Percentiles rank a stretch among this genome's conserved stretches.
These are phyloP conservation scores for Macropus fuliginosus DNA, from an alignment of 2,797 vertebrate genomes.

Conservation along the genomic window DNA sequence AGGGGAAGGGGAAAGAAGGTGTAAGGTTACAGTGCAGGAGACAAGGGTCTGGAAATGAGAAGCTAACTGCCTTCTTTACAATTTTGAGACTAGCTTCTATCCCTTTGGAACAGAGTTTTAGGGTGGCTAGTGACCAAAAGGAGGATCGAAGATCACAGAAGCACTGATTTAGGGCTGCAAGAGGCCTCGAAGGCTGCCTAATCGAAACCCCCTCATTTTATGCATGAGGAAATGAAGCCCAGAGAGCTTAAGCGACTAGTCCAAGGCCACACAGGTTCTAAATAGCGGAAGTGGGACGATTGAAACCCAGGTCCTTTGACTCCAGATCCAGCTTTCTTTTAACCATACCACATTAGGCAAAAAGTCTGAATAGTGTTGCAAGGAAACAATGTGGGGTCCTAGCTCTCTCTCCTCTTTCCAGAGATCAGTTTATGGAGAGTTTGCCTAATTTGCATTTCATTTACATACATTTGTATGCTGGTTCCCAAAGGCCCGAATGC, in stretches of 20 bases:
- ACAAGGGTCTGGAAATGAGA: neutral
- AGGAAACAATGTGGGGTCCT: neutral
- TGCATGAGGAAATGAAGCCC: neutral
- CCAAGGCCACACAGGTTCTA: neutral
- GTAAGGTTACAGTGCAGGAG: neutral
- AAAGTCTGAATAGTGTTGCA: neutral
- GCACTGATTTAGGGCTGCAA: neutral
- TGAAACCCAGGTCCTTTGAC: neutral
- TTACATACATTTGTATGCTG: conserved; percentile 22
- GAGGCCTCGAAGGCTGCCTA: neutral
- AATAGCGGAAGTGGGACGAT: neutral
- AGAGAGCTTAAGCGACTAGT: neutral
- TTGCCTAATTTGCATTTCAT: conserved; percentile 52
- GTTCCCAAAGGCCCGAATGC: conserved; percentile 17
- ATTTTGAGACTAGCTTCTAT: neutral
- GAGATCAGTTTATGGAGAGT: conserved; percentile 22
- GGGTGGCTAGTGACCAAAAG: neutral
- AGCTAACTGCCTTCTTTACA: neutral
- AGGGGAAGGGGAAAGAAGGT: neutral
- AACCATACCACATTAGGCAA: neutral
- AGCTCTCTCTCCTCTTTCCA: neutral
- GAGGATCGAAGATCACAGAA: neutral
- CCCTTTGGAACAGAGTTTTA: neutral
- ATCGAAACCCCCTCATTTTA: neutral
- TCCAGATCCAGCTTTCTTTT: neutral